Percentiles rank a stretch among this genome's conserved stretches.
Evolutionary conservation across 2,888 invertebrate species (phyloP).

Genomic region (Heliconius hortense): DNA sequence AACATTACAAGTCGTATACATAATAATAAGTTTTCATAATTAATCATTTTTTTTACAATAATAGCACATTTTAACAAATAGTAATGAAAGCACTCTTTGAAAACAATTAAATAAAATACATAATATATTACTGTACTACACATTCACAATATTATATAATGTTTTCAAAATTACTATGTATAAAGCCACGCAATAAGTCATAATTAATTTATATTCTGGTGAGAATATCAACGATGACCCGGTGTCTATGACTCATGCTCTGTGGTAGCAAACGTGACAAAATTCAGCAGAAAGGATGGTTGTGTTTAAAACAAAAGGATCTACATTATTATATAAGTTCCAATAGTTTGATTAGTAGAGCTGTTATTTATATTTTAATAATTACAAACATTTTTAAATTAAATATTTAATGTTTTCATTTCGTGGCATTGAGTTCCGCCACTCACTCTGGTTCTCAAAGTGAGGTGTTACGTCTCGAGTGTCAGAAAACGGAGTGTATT

Average conservation of each 20-base stretch:
- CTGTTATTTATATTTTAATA: background rate
- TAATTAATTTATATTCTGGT: conserved; percentile 48
- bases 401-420: background rate
- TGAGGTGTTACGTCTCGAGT: too few species aligned
- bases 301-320: background rate
- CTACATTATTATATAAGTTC: background rate
- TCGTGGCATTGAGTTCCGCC: too few species aligned
- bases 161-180: background rate
- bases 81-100: too few species aligned
- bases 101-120: too few species aligned
- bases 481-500: too few species aligned
- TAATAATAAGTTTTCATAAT: too few species aligned
- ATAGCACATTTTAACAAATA: too few species aligned
- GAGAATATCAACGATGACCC: conserved; percentile 37
- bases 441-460: too few species aligned
- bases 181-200: conserved; percentile 42
- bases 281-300: conserved; percentile 29
- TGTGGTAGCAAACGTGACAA: conserved; percentile 40
- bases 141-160: background rate
- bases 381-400: background rate
- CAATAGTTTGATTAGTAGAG: background rate
- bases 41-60: too few species aligned
- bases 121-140: too few species aligned
- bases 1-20: too few species aligned
- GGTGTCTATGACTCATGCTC: conserved; percentile 40